A percentile compares a stretch with the other conserved stretches of the same genome.
Conservation (phyloP, 2,797 vertebrate species). For the Melanotaenia trifasciata region DNA sequence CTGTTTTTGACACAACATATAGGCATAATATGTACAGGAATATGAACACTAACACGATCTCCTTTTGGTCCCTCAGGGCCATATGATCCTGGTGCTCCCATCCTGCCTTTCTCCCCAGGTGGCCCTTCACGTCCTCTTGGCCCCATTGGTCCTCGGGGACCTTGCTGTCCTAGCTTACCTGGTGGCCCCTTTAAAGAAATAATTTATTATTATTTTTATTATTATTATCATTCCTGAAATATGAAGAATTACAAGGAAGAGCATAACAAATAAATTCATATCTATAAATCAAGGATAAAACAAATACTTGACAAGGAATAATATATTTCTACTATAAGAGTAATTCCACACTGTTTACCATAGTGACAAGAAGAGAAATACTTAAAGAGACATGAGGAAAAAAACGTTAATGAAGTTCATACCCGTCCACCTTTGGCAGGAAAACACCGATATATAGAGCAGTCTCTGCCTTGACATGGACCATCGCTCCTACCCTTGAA, state of each 20-base stretch:
- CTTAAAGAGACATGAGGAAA: too few species aligned
- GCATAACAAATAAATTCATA: neutral
- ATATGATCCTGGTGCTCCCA: constrained; percentile 54
- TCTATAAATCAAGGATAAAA: neutral
- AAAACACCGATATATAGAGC: constrained; percentile 73
- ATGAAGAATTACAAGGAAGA: neutral
- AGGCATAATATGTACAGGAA: neutral
- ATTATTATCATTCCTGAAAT: neutral
- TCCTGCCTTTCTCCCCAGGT: constrained; percentile 67
- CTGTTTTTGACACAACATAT: neutral
- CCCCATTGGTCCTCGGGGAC: constrained; percentile 56
- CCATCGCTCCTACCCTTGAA: constrained; percentile 56
- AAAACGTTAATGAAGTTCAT: constrained; percentile 16
- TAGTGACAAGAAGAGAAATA: neutral
- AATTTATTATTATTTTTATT: neutral
- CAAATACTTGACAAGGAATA: neutral
- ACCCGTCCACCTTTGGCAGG: constrained; percentile 77
- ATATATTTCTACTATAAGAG: neutral
- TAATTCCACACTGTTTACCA: neutral
- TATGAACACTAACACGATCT: constrained; percentile 56
- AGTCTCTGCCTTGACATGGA: constrained; percentile 75
- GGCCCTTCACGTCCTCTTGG: constrained; percentile 42
- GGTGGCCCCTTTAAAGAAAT: constrained; percentile 59
- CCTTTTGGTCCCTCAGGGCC: constrained; percentile 69
- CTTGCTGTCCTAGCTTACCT: constrained; percentile 62